Percentiles rank a stretch among this genome's conserved stretches.
phyloP scores from a whole-genome alignment of 2,113 vertebrate genomes.

The Trochalopteron elliotii region DNA sequence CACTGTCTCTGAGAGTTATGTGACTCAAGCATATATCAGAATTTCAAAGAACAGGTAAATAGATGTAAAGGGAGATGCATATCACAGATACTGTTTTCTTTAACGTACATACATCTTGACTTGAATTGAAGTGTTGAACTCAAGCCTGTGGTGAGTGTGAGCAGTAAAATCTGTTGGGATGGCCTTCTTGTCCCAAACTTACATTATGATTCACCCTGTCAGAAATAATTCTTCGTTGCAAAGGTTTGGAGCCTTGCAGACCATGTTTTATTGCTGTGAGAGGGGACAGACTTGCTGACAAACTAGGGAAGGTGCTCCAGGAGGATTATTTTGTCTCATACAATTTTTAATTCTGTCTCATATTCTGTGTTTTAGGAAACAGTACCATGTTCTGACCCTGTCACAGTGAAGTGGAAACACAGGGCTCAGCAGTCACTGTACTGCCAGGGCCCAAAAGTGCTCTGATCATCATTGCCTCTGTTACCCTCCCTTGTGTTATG shows the following conservation, averaged over 20 bases:
- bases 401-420: neutral
- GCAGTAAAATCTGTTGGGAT: neutral
- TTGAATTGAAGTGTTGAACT: neutral
- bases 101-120: neutral
- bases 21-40: neutral
- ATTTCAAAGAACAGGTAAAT: neutral
- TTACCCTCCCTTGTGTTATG: neutral
- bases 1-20: neutral
- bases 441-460: neutral
- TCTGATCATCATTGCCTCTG: neutral
- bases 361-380: neutral
- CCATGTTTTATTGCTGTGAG: neutral
- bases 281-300: neutral
- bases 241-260: neutral
- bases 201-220: neutral
- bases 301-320: neutral
- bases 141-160: neutral
- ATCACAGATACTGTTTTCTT: neutral
- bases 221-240: slow-evolving; percentile 12
- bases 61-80: neutral
- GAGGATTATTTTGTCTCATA: neutral
- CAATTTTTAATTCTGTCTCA: neutral
- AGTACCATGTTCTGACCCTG: neutral
- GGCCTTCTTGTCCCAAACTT: slow-evolving; percentile 1
- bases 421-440: neutral